These are phyloP conservation scores for Maccullochella peelii DNA, from an alignment of 2,113 vertebrate species.

Conservation along the genomic window DNA sequence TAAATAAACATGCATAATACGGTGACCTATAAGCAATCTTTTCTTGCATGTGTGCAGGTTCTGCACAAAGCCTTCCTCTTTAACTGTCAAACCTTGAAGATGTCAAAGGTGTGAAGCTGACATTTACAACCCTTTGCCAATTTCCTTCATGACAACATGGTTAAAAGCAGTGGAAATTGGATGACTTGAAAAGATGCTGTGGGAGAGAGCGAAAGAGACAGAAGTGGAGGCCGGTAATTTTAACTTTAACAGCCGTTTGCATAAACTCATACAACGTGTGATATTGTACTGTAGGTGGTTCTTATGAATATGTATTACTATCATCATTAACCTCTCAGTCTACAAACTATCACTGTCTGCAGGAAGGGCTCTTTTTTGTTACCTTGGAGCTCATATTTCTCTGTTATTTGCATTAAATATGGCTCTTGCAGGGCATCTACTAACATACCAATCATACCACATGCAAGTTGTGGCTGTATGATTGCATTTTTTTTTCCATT, in stretches of 20 bases:
- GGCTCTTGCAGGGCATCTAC: no score
- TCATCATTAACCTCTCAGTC: neutral
- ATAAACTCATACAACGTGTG: constrained; percentile 45
- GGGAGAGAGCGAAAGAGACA: constrained; percentile 19
- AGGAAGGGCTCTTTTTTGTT: neutral
- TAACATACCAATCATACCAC: neutral
- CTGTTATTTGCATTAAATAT: neutral
- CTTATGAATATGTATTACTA: constrained; percentile 62
- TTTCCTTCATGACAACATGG: neutral
- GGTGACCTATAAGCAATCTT: neutral
- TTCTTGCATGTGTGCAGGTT: neutral
- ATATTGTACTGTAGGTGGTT: constrained; percentile 53
- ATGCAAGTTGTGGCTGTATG: neutral
- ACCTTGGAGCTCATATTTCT: constrained; percentile 1
- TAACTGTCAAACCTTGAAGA: neutral
- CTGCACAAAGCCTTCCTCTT: neutral
- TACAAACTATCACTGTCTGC: neutral
- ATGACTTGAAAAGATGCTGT: neutral
- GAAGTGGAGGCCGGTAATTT: constrained; percentile 32
- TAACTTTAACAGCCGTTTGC: constrained; percentile 42
- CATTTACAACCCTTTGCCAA: neutral
- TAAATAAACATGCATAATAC: neutral
- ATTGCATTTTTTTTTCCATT: neutral
- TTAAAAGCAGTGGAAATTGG: neutral
- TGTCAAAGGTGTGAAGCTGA: neutral